Conservation (phyloP, 2,797 vertebrate genomes). For the Mergus octosetaceus region DNA sequence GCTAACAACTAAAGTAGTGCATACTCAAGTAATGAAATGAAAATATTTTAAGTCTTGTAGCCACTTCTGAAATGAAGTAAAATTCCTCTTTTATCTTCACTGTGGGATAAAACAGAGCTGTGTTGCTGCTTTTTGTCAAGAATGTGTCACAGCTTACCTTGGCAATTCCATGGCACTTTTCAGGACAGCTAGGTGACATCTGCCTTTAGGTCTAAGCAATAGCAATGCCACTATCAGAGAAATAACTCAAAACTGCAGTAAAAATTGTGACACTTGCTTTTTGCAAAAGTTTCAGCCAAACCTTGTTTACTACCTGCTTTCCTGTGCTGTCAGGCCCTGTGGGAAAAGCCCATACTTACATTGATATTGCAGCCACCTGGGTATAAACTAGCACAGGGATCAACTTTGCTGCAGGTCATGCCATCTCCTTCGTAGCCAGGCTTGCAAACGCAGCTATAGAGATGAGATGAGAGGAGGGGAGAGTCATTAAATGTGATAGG, state of each 20-base stretch:
- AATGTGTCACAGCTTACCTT: neutral
- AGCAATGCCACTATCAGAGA: fast-evolving
- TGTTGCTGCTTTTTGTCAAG: neutral
- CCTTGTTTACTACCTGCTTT: neutral
- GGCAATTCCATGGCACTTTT: neutral
- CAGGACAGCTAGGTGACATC: neutral
- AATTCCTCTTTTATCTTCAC: neutral
- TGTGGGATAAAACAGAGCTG: neutral
- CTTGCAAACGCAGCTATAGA: constrained; percentile 88
- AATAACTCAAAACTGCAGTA: neutral
- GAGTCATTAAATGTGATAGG: neutral
- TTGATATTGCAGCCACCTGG: constrained; percentile 83
- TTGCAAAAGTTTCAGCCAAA: neutral
- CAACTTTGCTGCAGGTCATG: constrained; percentile 80
- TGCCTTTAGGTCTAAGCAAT: neutral
- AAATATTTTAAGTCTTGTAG: neutral
- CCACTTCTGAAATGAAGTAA: neutral
- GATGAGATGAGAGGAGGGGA: neutral
- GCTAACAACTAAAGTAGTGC: neutral
- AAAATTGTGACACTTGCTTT: neutral
- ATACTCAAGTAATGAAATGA: no score
- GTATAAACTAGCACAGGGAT: constrained; percentile 80
- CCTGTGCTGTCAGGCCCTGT: neutral
- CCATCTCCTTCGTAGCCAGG: constrained; percentile 90
- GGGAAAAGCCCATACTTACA: constrained; percentile 71